A percentile compares a stretch with the other conserved stretches of the same genome.
These are phyloP conservation scores for Dolichoris vasculosae DNA, from an alignment of 1,140 invertebrate species.

Conservation along the genomic window DNA sequence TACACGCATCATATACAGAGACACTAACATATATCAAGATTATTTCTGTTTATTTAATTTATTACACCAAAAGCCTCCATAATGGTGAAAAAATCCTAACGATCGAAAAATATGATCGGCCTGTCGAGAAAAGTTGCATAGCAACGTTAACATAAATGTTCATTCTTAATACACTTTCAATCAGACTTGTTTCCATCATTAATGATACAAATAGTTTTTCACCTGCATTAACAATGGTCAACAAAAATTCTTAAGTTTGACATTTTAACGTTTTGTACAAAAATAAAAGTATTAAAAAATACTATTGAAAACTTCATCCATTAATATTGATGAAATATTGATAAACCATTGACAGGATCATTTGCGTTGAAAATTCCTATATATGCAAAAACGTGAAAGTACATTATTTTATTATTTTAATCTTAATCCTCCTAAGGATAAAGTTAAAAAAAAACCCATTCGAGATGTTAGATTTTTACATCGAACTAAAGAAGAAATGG, in stretches of 20 bases:
- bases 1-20: constrained; percentile 57
- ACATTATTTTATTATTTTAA: neutral
- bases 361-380: neutral
- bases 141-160: constrained; percentile 32
- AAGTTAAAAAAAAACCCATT: neutral
- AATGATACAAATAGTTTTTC: neutral
- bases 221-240: constrained; percentile 12
- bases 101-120: constrained; percentile 52
- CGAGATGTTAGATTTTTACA: neutral
- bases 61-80: constrained; percentile 51
- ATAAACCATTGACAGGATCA: neutral
- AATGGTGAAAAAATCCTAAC: constrained; percentile 43
- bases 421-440: neutral
- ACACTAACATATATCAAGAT: constrained; percentile 28
- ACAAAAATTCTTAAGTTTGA: neutral
- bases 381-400: neutral
- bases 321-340: neutral
- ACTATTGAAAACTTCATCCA: neutral
- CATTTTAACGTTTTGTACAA: constrained; percentile 17
- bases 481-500: neutral
- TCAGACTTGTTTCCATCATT: constrained; percentile 34
- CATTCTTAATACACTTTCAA: neutral
- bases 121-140: constrained; percentile 51
- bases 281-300: constrained; percentile 36
- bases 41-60: constrained; percentile 51